phyloP scores from a whole-genome alignment of 2,888 invertebrate species.

The Ctenicera cuprea region DNA sequence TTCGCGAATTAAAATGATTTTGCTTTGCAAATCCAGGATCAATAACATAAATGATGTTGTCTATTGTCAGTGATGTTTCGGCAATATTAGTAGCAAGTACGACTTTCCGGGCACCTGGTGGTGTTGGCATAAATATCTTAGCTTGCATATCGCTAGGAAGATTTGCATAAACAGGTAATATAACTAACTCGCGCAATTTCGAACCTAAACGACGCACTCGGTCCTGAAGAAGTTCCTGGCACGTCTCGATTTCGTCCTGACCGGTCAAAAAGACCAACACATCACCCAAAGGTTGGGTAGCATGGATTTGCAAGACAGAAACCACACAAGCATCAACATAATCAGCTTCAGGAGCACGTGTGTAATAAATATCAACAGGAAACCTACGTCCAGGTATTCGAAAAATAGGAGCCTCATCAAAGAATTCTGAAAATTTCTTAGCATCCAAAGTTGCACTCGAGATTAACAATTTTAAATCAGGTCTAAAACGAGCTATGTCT shows the following conservation, averaged over 20 bases:
- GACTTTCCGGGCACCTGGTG: conserved; percentile 96
- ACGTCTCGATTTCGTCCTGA: conserved; percentile 93
- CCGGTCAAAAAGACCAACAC: conserved; percentile 97
- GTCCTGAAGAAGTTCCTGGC: conserved; percentile 92
- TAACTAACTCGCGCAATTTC: conserved; percentile 92
- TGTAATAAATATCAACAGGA: conserved; percentile 99
- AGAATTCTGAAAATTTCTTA: conserved; percentile 97
- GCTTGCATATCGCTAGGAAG: conserved; percentile 99
- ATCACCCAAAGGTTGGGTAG: conserved; percentile 97
- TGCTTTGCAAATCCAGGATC: conserved; percentile 99
- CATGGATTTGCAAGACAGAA: conserved; percentile 97
- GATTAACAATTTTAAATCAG: conserved; percentile 96
- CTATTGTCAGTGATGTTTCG: conserved; percentile 98
- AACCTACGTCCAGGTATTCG: conserved; percentile 95
- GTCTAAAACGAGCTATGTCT: conserved; percentile 94
- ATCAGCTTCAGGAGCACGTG: conserved; percentile 99
- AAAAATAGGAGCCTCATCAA: conserved; percentile 98
- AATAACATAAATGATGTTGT: conserved; percentile 98
- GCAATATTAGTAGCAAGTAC: conserved; percentile 99
- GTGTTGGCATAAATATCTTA: conserved; percentile 98
- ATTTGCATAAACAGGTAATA: conserved; percentile 98
- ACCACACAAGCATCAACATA: conserved; percentile 99
- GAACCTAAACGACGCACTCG: conserved; percentile 93
- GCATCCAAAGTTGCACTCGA: conserved; percentile 99
- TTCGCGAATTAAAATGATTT: conserved; percentile 97